Conservation (phyloP, 1,140 invertebrate genomes). For the Ceratina calcarata region DNA sequence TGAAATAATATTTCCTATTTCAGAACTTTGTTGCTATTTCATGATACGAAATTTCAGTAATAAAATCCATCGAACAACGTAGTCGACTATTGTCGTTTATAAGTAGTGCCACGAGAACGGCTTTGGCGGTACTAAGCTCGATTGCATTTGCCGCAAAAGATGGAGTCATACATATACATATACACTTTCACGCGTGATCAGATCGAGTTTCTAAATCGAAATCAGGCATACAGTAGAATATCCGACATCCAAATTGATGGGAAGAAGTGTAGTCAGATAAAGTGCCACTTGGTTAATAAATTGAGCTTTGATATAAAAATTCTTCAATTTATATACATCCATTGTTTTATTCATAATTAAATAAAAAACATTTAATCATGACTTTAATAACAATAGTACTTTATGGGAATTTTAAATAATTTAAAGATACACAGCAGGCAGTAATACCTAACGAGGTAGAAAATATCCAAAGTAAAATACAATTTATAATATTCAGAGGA, state of each 20-base stretch:
- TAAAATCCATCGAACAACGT: background rate
- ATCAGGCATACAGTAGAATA: too few relatives aligned
- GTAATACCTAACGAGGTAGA: too few relatives aligned
- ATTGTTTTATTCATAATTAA: background rate
- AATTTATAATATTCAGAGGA: too few relatives aligned
- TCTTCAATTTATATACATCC: background rate
- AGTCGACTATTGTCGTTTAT: background rate
- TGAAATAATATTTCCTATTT: background rate
- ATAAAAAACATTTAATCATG: too few relatives aligned
- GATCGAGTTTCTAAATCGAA: background rate
- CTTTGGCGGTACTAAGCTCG: background rate
- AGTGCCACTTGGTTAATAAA: background rate
- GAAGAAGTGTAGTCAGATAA: too few relatives aligned
- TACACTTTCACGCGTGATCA: constrained; percentile 8
- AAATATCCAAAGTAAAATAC: too few relatives aligned
- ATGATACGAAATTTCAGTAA: background rate
- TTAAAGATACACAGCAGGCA: too few relatives aligned
- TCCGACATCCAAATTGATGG: background rate
- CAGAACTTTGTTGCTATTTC: background rate
- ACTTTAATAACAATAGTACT: too few relatives aligned
- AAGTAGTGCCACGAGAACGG: background rate
- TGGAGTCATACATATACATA: background rate
- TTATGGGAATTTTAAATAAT: too few relatives aligned
- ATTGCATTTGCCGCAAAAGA: constrained; percentile 4
- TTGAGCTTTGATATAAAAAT: background rate